phyloP scores from a whole-genome alignment of 2,888 invertebrate species.

The Zelleria hepariella region DNA sequence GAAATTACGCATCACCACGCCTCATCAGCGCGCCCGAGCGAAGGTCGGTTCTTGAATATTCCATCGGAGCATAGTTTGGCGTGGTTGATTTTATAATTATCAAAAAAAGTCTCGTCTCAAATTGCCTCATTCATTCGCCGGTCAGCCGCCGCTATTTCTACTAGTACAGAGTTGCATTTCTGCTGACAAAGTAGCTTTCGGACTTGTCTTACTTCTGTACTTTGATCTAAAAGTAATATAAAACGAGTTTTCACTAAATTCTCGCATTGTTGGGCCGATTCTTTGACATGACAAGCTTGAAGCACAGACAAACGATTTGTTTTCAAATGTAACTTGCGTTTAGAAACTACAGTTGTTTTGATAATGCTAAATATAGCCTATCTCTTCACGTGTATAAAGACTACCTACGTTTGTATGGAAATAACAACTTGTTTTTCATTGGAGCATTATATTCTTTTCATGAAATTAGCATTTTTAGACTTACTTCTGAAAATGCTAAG shows the following conservation, averaged over 20 bases:
- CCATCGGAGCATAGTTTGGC: slow-evolving; percentile 37
- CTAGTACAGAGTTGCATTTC: slow-evolving; percentile 26
- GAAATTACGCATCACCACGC: slow-evolving; percentile 40
- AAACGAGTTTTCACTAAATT: neutral
- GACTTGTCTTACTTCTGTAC: neutral
- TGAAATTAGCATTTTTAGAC: neutral
- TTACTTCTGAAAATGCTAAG: neutral
- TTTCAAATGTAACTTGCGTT: neutral
- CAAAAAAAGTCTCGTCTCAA: slow-evolving; percentile 31
- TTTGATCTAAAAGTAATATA: neutral
- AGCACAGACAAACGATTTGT: neutral
- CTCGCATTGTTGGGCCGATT: neutral
- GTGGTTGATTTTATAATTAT: slow-evolving; percentile 60
- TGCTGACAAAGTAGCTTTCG: slow-evolving; percentile 18
- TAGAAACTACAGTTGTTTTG: neutral
- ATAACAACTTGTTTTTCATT: neutral
- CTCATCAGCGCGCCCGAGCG: slow-evolving; percentile 30
- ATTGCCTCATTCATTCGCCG: slow-evolving; percentile 24
- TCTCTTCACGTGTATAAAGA: neutral
- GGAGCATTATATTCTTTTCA: too few species aligned
- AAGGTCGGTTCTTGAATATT: slow-evolving; percentile 48
- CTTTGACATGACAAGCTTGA: neutral
- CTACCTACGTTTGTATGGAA: neutral
- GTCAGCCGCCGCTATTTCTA: slow-evolving; percentile 36
- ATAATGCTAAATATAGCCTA: neutral